phyloP scores from a whole-genome alignment of 2,797 vertebrate species.

The Taenioides sp. region DNA sequence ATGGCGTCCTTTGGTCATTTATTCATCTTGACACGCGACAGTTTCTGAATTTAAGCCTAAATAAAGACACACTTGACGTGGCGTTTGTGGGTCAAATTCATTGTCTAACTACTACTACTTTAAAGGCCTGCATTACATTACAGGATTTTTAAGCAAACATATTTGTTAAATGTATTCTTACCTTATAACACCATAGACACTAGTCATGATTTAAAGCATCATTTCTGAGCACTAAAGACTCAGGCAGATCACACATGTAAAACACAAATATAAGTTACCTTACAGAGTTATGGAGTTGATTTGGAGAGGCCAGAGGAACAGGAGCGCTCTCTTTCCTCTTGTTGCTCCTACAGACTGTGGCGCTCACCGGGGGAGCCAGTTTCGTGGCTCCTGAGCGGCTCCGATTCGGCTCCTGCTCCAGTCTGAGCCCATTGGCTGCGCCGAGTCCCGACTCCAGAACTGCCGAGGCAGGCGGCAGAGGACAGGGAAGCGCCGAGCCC shows the following conservation, averaged over 20 bases:
- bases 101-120: background rate
- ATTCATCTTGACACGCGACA: background rate
- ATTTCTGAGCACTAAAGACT: background rate
- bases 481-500: slow-evolving; percentile 42
- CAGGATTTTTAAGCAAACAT: background rate
- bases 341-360: background rate
- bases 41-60: background rate
- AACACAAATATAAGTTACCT: background rate
- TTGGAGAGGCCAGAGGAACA: slow-evolving; percentile 1
- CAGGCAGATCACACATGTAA: background rate
- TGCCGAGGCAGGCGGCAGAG: slow-evolving; percentile 61
- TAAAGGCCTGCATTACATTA: background rate
- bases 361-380: slow-evolving; percentile 27
- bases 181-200: background rate
- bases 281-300: background rate
- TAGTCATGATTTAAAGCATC: background rate
- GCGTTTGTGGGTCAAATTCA: background rate
- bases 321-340: slow-evolving; percentile 7
- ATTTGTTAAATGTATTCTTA: background rate
- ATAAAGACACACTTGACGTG: slow-evolving; percentile 4
- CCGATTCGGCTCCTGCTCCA: slow-evolving; percentile 20
- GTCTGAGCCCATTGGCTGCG: slow-evolving; percentile 51
- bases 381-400: slow-evolving; percentile 29
- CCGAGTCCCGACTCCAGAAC: slow-evolving; percentile 43
- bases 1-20: background rate